Base-by-base conservation (phyloP, 2,797 vertebrate genomes). In the Muscicapa striata region DNA sequence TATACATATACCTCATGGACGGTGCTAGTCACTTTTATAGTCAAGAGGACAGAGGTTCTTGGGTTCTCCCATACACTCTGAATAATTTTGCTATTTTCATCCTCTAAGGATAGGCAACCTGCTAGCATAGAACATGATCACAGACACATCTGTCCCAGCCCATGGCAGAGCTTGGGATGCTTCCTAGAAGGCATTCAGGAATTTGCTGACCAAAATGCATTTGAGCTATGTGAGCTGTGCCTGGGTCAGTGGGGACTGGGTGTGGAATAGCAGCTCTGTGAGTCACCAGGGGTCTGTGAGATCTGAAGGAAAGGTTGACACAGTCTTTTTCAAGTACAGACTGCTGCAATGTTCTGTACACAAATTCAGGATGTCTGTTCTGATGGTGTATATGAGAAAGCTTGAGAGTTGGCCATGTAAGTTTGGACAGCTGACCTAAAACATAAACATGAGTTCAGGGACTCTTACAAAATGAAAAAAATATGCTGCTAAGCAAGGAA, bases 391-490 rank as follows among this genome's bases (percentile, higher is more conserved):
- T 46, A 36, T 45, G 73, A 84, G 70, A 81, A 91, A 67, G 26
- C 48, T 59, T 73, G 51, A 83, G 55, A 96, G 19, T 10, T 93
- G 76, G 73, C 73, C 72, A 11, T 26, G 10, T 57, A 45, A 86
- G 58, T 89, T 84, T 87, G 93, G 69, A 78, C 51, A 88, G 85
- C 79, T 81, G 85, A 93, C 75, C 69, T 83, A 57, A 78, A 87
- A 87, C 62, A 89, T 22, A 75, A 92, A 61, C 79, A 78, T 17
- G 59, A 89, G 51, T 59, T 92, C 79, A 86, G 67, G 48, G 70
- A 84, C 73, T 81, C 84, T 66, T 36, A 87, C 61, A 94, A 92
- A 94, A 93, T 52, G 63, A 91, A 66, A 91, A 91, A 92, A 81
- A n/a, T 17, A 41, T 6, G 15, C 87, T 90, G 66, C 83, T 92